Evolutionary conservation across 2,888 invertebrate species (phyloP).

Genomic region (Xestia xanthographa): DNA sequence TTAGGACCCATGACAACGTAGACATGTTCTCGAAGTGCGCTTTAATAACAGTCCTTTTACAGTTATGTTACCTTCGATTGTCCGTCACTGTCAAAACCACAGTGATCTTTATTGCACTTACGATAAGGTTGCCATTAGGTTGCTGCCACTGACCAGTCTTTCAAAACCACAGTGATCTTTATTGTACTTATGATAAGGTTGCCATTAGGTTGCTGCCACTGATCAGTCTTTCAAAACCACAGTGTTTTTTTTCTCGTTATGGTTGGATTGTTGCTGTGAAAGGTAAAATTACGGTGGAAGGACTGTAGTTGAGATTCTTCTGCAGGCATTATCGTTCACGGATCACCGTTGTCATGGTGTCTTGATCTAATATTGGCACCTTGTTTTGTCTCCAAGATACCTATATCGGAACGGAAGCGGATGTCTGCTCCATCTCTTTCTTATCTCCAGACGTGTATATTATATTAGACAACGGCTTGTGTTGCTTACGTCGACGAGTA

Average conservation of each 20-base stretch:
- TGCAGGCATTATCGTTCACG: no score
- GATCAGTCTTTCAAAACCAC: not conserved
- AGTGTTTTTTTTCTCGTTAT: not conserved
- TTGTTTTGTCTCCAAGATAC: conserved; percentile 2
- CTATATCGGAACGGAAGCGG: no score
- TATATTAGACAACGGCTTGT: not conserved
- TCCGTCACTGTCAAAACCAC: not conserved
- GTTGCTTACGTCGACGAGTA: not conserved
- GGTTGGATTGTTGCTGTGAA: no score
- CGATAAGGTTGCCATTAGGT: not conserved
- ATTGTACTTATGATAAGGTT: no score
- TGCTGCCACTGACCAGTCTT: not conserved
- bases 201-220: not conserved
- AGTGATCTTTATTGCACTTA: not conserved
- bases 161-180: not conserved
- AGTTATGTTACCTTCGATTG: not conserved
- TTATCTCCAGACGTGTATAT: not conserved
- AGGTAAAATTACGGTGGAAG: no score
- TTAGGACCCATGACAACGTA: not conserved
- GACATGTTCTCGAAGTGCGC: not conserved
- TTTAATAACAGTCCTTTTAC: not conserved
- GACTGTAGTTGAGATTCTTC: no score
- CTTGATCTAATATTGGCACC: not conserved
- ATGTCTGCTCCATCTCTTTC: not conserved
- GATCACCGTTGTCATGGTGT: not conserved